Base-by-base conservation (phyloP, 1,140 invertebrate genomes). In the Ceratina japonica region DNA sequence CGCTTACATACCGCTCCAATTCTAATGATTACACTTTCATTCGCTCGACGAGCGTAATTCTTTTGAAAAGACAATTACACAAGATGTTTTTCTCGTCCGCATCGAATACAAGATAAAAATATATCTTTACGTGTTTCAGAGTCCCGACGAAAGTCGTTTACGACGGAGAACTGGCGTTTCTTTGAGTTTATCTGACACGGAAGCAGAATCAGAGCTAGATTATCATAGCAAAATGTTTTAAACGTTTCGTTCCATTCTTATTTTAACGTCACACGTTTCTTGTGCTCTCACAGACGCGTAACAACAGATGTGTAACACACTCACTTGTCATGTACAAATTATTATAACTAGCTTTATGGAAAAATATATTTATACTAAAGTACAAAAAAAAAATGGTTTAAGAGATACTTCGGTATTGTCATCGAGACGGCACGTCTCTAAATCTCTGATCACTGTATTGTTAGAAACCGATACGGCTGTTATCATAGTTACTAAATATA, bases 131-230 rank as follows among this genome's bases (percentile, higher is more conserved):
- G 70, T 56, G 51, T 85, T 90, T 88, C 59, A 92, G 88, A 91
- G 92, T 88, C 78, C 92, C 27, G 90, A 94, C 87, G 93, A 94
- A 74, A 93, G 89, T 81, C 90, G 93, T 20, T 90, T 94, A 68
- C 91, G 95, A 61, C 93, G 95, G 71, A 94, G 96, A 83, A 94
- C 94, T 13, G 95, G 95, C 20, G 95, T 95, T 20, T 96, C 95
- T 4, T 90, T 96, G 16, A 97, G 96, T 22, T 91, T 96, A 10
- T 97, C 96, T 0, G 96, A 97, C 88, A 96, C 96, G 76, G 96
- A 97, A 91, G 92, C 96, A 49, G 96, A 97, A 84, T 95, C 94
- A 0, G 95, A 95, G 79, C 61, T 91, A 69, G 91, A 93, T 24
- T 93, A 91, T 52, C 87, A 87, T 82, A 82, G 88, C 52, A 91